Evolutionary conservation across 2,888 invertebrate genomes (phyloP), one percentile per base, ranked within the genome.

Genomic region (Agonopterix alstromeriana): DNA sequence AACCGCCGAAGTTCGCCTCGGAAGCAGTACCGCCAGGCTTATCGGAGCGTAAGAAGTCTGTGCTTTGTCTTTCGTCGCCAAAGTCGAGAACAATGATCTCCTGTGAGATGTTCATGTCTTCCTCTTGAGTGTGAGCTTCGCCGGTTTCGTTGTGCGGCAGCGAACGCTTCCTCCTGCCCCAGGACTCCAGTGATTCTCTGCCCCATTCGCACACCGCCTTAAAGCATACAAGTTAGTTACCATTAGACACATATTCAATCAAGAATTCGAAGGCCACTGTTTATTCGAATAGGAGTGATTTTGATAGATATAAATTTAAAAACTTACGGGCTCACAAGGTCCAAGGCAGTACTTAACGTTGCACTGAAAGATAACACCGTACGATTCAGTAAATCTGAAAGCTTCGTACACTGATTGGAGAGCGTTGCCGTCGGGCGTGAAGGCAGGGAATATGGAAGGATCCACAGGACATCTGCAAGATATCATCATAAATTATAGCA

Each of bases 351-450:
- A 98, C 76, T 97, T 97, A 64, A 98, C 97, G 81, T 98, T 98
- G 81, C 97, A 98, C 77, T 98, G 97, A 93, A 98, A 98, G 77
- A 98, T 98, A 53, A 98, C 97, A 46, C 97, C 97, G 66, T 98
- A 98, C 9, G 97, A 97, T 77, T 98, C 97, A 0, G 97, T 98
- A 78, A 98, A 98, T 72, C 97, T 92, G 90, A 98, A 98, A 0
- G 97, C 97, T 84, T 98, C 97, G 72, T 98, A 98, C 51, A 96
- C 92, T 0, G 97, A 96, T 68, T 97, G 96, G 52, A 97, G 85
- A 0, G 97, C 97, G 78, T 96, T 96, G 51, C 96, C 97, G 66
- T 97, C 97, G 43, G 96, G 95, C 46, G 92, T 93, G 82, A 98
- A 98, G 12, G 95, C 95, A 3, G 97, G 97, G 92, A 98, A 98